Base-by-base conservation (phyloP, 2,888 invertebrate species). In the Drosophila algonquin region DNA sequence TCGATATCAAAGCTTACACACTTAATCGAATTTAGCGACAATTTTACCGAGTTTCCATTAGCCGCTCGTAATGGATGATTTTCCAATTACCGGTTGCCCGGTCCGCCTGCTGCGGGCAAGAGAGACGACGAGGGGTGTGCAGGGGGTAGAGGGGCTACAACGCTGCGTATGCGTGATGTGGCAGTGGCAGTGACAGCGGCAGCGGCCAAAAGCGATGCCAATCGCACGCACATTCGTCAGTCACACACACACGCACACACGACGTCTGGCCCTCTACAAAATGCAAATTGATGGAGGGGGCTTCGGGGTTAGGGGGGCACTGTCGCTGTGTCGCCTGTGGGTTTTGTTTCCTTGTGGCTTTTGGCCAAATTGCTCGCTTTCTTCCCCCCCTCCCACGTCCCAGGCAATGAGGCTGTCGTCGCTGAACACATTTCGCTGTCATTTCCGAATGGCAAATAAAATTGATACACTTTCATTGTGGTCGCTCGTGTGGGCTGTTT, bases 11-110 rank as follows among this genome's bases (percentile, higher is more conserved):
- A 73, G 70, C 84, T 80, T 81, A 77, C 77, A 77, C 73, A 75
- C 69, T 82, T 87, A 84, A 84, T 87, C 85, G 85, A 87, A 84
- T 84, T 87, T 75, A 73, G 85, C 77, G 77, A 87, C 75, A 80
- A 85, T 87, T 84, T 84, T 63, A 75, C 79, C 79, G 72, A 69
- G 63, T 76, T 80, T 80, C 84, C 84, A 87, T 84, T 85, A 82
- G 85, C 56, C 73, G 79, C 69, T 82, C 70, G 80, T 85, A 85
- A 87, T 87, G 86, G 80, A 79, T 81, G 86, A 87, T 85, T 85
- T 87, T 87, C 87, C 85, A 87, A 85, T 85, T 85, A 87, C 84
- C 84, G 84, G 86, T 63, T 40, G 58, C 69, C 54, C 69, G 30
- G 27, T 21, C 69, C 46, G 12, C 18, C 18, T 18, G 18, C n/a